Conservation (phyloP, 1,140 invertebrate genomes). For the Samia ricini region DNA sequence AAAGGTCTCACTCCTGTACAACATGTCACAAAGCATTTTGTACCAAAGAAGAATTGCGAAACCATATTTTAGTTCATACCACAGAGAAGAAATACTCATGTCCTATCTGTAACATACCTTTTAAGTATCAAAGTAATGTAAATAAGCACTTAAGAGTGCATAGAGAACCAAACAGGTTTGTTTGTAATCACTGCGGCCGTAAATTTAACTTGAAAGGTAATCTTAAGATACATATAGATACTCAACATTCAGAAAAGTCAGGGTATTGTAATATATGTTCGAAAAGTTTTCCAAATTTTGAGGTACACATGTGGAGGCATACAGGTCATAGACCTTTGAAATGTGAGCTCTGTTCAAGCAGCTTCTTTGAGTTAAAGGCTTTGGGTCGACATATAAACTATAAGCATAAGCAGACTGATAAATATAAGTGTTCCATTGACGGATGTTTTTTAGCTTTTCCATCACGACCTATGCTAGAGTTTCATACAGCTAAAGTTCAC, state of each 20-base stretch:
- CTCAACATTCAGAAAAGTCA: conserved; percentile 56
- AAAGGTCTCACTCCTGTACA: conserved; percentile 81
- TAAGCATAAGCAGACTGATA: conserved; percentile 53
- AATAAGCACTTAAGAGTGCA: conserved; percentile 53
- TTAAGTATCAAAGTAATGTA: conserved; percentile 57
- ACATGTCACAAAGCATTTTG: conserved; percentile 80
- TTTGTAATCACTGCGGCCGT: conserved; percentile 72
- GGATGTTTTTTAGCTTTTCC: conserved; percentile 48
- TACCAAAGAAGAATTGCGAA: conserved; percentile 48
- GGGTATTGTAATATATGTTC: conserved; percentile 55
- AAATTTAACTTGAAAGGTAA: conserved; percentile 78
- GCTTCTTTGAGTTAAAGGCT: conserved; percentile 44
- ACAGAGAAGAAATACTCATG: conserved; percentile 54
- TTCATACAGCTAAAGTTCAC: conserved; percentile 49
- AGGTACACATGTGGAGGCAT: conserved; percentile 80
- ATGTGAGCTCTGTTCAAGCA: conserved; percentile 77
- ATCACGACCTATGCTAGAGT: conserved; percentile 49
- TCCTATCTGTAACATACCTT: conserved; percentile 42
- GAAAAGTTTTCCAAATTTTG: conserved; percentile 55
- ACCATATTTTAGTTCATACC: conserved; percentile 44
- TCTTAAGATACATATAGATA: conserved; percentile 57
- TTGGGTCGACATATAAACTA: conserved; percentile 49
- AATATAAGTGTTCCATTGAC: conserved; percentile 49
- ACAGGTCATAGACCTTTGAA: conserved; percentile 82
- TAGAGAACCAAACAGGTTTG: conserved; percentile 35